A percentile compares a stretch with the other conserved stretches of the same genome.
Evolutionary conservation across 1,140 invertebrate species (phyloP).

Genomic region (Drosophila takahashii): DNA sequence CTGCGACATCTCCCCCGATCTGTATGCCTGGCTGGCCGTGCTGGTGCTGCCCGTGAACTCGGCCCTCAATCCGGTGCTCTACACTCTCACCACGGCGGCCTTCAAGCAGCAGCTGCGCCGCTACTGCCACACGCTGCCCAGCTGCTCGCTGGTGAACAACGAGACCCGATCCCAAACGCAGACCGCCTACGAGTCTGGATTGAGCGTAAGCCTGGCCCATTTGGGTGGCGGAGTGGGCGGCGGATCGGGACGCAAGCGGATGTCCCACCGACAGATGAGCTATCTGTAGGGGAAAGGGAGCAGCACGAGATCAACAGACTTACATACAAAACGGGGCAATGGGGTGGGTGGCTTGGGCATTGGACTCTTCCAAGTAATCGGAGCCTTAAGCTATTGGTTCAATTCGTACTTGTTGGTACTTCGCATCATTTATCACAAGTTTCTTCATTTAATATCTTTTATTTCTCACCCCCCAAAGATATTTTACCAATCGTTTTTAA

Average conservation of each 20-base stretch:
- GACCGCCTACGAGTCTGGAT: conserved; percentile 74
- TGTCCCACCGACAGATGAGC: conserved; percentile 71
- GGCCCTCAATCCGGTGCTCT: conserved; percentile 89
- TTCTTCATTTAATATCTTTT: background rate
- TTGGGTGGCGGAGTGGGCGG: conserved; percentile 46
- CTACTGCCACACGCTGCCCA: conserved; percentile 75
- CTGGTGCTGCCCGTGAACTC: conserved; percentile 90
- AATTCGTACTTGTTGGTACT: background rate
- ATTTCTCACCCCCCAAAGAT: background rate
- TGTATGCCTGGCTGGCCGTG: conserved; percentile 89
- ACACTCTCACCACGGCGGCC: conserved; percentile 88
- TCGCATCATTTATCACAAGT: background rate
- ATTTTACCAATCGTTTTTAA: conserved; percentile 1
- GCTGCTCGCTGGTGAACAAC: conserved; percentile 70
- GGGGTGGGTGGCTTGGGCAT: background rate
- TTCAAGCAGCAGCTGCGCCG: conserved; percentile 86
- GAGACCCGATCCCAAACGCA: conserved; percentile 78
- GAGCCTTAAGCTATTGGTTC: background rate
- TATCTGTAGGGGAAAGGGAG: conserved; percentile 47
- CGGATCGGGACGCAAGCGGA: conserved; percentile 61
- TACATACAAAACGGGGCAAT: conserved; percentile 3
- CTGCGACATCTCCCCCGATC: conserved; percentile 84
- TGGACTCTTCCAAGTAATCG: conserved; percentile 5
- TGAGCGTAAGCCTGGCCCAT: conserved; percentile 76
- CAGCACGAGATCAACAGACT: conserved; percentile 45